A percentile compares a stretch with the other conserved stretches of the same genome.
Conservation (phyloP, 1,140 invertebrate genomes). For the Formica exsecta region DNA sequence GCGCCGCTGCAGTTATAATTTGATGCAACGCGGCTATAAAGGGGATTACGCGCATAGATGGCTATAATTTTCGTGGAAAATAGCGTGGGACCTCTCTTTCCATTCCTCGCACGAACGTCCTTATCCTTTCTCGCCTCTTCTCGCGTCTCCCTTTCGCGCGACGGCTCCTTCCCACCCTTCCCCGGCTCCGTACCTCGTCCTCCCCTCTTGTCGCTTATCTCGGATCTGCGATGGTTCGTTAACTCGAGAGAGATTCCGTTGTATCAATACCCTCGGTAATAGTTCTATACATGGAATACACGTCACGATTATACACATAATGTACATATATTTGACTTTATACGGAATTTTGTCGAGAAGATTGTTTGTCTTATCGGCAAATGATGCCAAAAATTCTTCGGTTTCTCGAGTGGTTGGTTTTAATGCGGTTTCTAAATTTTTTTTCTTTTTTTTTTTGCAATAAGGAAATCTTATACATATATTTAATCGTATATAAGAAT, state of each 20-base stretch:
- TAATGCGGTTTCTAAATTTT: not conserved
- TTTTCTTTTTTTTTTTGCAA: not conserved
- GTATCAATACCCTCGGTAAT: not conserved
- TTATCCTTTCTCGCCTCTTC: conserved; percentile 27
- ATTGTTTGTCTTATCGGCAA: not conserved
- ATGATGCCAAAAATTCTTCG: not conserved
- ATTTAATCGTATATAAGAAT: not conserved
- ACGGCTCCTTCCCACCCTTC: not conserved
- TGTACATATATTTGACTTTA: not conserved
- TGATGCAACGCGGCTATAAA: conserved; percentile 77
- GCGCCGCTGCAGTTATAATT: conserved; percentile 77
- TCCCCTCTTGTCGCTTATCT: not conserved
- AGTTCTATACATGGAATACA: not conserved
- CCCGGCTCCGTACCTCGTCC: not conserved
- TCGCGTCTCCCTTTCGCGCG: conserved; percentile 12
- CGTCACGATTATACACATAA: not conserved
- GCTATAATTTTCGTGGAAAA: conserved; percentile 78
- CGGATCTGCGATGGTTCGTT: conserved; percentile 24
- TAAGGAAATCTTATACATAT: not conserved
- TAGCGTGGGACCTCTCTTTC: conserved; percentile 56
- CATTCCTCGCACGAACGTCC: conserved; percentile 47
- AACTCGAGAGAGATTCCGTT: conserved; percentile 30
- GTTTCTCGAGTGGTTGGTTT: not conserved
- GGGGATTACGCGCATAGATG: conserved; percentile 74
- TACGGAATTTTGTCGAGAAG: not conserved